Evolutionary conservation across 1,140 invertebrate species (phyloP).

Genomic region (Bombus waltoni): DNA sequence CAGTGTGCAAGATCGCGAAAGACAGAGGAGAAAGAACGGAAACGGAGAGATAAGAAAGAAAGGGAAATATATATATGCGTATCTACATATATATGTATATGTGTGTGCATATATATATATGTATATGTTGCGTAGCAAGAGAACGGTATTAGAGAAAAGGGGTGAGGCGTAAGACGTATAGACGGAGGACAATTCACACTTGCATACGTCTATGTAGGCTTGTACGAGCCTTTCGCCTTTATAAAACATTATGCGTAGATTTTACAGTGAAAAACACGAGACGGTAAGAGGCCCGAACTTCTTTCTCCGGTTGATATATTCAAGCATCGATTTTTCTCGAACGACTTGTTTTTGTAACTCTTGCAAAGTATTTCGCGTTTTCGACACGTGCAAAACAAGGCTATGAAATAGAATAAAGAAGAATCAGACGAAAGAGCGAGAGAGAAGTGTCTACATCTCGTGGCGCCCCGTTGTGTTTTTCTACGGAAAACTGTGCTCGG

Average conservation of each 20-base stretch:
- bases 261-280: constrained; percentile 1
- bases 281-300: background rate
- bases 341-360: constrained; percentile 22
- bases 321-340: constrained; percentile 36
- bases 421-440: constrained; percentile 57
- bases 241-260: constrained; percentile 48
- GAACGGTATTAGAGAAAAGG: constrained; percentile 44
- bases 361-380: constrained; percentile 38
- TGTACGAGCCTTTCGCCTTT: constrained; percentile 49
- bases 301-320: background rate
- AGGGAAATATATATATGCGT: constrained; percentile 32
- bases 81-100: background rate
- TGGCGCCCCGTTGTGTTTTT: constrained; percentile 79
- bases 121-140: constrained; percentile 48
- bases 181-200: constrained; percentile 69
- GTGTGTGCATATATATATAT: constrained; percentile 44
- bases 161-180: constrained; percentile 44
- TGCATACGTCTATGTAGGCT: constrained; percentile 35
- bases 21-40: constrained; percentile 37
- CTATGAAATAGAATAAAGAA: constrained; percentile 52
- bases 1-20: constrained; percentile 31
- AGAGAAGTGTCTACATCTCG: constrained; percentile 68
- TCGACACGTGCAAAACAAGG: constrained; percentile 60
- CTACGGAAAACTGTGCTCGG: constrained; percentile 69
- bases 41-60: constrained; percentile 55